A percentile compares a stretch with the other conserved stretches of the same genome.
Evolutionary conservation across 2,888 invertebrate species (phyloP).

Genomic region (Pseudolycoriella hygida): DNA sequence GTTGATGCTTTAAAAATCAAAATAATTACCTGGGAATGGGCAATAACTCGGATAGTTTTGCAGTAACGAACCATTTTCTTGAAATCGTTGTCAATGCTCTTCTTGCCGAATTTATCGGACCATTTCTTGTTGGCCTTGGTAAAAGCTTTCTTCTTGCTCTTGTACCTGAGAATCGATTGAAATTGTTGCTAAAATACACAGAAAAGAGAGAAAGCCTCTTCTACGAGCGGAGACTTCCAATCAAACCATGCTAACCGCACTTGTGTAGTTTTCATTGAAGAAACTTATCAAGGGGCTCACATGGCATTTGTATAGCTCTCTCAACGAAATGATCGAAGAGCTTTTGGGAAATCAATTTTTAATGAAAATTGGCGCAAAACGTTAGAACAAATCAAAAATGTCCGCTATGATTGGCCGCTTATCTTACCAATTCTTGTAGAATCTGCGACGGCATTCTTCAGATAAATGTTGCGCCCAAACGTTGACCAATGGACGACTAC

Average conservation of each 20-base stretch:
- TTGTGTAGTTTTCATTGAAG: slow-evolving; percentile 7
- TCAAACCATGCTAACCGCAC: slow-evolving; percentile 24
- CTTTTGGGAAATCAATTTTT: slow-evolving; percentile 18
- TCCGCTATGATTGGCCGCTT: too few species aligned
- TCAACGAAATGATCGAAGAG: slow-evolving; percentile 56
- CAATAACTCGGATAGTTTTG: slow-evolving; percentile 87
- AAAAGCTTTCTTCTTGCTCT: slow-evolving; percentile 99
- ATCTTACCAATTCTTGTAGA: slow-evolving; percentile 99
- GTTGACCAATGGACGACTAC: slow-evolving; percentile 84
- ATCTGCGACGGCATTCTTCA: slow-evolving; percentile 94
- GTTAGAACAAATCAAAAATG: neutral
- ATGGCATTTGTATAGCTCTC: slow-evolving; percentile 36
- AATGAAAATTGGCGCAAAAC: neutral
- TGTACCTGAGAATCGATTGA: slow-evolving; percentile 55
- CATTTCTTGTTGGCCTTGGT: slow-evolving; percentile 97
- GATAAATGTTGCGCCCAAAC: slow-evolving; percentile 98
- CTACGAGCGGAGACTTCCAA: slow-evolving; percentile 47
- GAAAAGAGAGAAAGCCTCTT: slow-evolving; percentile 45
- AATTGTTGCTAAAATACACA: slow-evolving; percentile 2
- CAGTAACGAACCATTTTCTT: slow-evolving; percentile 98
- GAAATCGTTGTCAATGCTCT: slow-evolving; percentile 92
- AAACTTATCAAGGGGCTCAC: slow-evolving; percentile 21
- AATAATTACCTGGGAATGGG: slow-evolving; percentile 79
- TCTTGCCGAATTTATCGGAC: slow-evolving; percentile 92
- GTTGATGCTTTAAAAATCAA: neutral